These are phyloP conservation scores for Pseudeuparius sepicola DNA, from an alignment of 2,888 invertebrate genomes.

Conservation along the genomic window DNA sequence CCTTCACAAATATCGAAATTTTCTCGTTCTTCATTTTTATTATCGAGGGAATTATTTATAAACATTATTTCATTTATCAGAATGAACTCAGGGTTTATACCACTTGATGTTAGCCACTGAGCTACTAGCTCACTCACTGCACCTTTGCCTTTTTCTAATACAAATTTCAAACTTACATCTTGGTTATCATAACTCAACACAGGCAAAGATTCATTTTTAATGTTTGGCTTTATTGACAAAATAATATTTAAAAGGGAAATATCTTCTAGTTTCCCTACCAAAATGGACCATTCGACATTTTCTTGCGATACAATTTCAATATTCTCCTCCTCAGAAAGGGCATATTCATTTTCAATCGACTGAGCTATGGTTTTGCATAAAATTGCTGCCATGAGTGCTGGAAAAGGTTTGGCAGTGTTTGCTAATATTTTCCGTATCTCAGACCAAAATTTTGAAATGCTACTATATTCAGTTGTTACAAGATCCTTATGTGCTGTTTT, in stretches of 20 bases:
- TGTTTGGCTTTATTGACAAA: conserved; percentile 43
- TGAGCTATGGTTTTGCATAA: conserved; percentile 68
- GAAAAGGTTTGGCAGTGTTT: conserved; percentile 63
- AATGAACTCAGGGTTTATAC: conserved; percentile 55
- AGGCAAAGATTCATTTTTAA: conserved; percentile 38
- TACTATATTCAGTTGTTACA: conserved; percentile 54
- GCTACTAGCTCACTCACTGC: conserved; percentile 84
- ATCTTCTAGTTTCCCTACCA: conserved; percentile 81
- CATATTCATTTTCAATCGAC: conserved; percentile 38
- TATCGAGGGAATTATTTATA: conserved; percentile 20
- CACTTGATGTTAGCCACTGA: conserved; percentile 71
- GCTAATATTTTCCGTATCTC: conserved; percentile 60
- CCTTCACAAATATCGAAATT: conserved; percentile 15
- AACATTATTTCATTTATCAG: conserved; percentile 42
- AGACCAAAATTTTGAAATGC: conserved; percentile 75
- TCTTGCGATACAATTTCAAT: conserved; percentile 65
- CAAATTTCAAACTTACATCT: conserved; percentile 55
- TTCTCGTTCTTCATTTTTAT: conserved; percentile 12
- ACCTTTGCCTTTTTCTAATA: conserved; percentile 58
- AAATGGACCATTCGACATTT: conserved; percentile 74
- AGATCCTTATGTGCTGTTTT: conserved; percentile 46
- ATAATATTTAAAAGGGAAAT: conserved; percentile 69
- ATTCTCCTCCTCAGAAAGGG: conserved; percentile 32
- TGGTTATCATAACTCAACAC: conserved; percentile 46
- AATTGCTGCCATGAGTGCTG: conserved; percentile 73